Evolutionary conservation across 2,888 invertebrate genomes (phyloP).

Genomic region (Isoperla grammatica): DNA sequence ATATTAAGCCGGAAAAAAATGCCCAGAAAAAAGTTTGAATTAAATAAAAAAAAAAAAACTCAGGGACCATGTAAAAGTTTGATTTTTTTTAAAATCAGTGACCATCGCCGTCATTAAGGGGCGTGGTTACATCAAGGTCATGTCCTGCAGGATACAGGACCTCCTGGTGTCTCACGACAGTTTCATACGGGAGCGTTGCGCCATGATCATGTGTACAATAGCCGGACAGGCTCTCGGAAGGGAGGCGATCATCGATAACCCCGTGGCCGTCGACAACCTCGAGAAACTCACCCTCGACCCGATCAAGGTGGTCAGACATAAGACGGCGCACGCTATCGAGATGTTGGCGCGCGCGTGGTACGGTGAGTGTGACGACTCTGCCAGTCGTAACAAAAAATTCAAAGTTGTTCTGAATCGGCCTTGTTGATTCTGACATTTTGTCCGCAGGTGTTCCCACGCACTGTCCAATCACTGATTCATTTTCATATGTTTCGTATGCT

Average conservation of each 20-base stretch:
- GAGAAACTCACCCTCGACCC: constrained; percentile 39
- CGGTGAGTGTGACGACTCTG: constrained; percentile 21
- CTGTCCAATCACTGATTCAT: too few species aligned
- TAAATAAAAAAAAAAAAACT: too few species aligned
- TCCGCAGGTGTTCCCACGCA: too few species aligned
- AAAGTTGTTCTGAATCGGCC: too few species aligned
- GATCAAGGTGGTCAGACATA: constrained; percentile 40
- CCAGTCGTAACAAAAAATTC: neutral
- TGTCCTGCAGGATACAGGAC: constrained; percentile 38
- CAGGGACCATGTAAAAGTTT: too few species aligned
- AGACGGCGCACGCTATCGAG: constrained; percentile 42
- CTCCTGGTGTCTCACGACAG: constrained; percentile 39
- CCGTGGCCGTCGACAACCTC: constrained; percentile 39
- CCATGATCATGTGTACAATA: constrained; percentile 41
- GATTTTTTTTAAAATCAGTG: too few species aligned
- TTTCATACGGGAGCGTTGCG: constrained; percentile 43
- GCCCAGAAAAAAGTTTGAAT: too few species aligned
- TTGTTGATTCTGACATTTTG: too few species aligned
- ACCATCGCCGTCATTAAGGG: too few species aligned
- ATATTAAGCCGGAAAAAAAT: too few species aligned
- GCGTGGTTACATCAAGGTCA: too few species aligned
- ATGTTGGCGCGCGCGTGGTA: constrained; percentile 38
- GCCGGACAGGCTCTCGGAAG: constrained; percentile 42
- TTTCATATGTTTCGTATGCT: too few species aligned
- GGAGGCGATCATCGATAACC: constrained; percentile 41